Base-by-base conservation (phyloP, 1,140 invertebrate genomes). In the Myzus persicae region DNA sequence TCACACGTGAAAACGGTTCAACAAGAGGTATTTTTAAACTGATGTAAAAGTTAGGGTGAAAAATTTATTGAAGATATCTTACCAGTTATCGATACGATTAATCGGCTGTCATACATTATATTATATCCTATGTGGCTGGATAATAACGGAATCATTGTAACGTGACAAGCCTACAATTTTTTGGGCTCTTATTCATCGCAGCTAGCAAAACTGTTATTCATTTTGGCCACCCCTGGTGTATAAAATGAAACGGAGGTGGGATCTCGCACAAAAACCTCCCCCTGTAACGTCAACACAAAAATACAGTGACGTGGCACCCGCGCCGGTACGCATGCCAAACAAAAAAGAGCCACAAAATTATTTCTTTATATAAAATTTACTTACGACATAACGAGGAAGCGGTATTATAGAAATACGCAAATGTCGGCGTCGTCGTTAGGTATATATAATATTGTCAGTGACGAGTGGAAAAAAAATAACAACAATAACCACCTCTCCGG, bases 141-240 rank as follows among this genome's bases (percentile, higher is more conserved):
- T 31, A 18, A 36, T 18, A 67, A 67, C 59, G 11, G 36, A n/a
- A n/a, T 76, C 14, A n/a, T 76, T n/a, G 14, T 76, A 76, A n/a
- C 36, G 14, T 67, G 31, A n/a, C 4, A n/a, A 11, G 3, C 24
- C 26, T 59, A n/a, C 59, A n/a, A n/a, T 76, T 76, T n/a, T n/a
- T 14, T 4, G 59, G n/a, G n/a, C 59, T 18, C 31, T 76, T n/a
- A 20, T 24, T n/a, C 0, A 4, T 0, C 14, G 2, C 2, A 4
- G n/a, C 5, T 76, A n/a, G 4, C 14, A 76, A 76, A n/a, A 76
- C n/a, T 76, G 5, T n/a, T 76, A 5, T 76, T 76, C 31, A 6
- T n/a, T 76, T 76, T n/a, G n/a, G 14, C 59, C 31, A n/a, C n/a
- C n/a, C 14, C 5, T 36, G 59, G 11, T 67, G 11, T 4, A 67